These are phyloP conservation scores for Eupeodes luniger DNA, from an alignment of 2,888 invertebrate species.

Conservation along the genomic window DNA sequence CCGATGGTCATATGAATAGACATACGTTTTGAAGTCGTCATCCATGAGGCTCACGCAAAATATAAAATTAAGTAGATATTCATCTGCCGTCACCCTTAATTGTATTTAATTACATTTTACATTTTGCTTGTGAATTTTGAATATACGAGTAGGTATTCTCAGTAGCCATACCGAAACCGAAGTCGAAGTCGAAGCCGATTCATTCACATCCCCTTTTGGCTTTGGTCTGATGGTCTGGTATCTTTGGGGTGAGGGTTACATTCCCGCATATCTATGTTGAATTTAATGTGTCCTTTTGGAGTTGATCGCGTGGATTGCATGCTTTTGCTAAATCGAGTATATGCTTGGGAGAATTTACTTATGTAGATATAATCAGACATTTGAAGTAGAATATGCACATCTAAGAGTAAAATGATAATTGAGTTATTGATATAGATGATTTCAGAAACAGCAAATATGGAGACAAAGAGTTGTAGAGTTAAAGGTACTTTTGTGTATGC, in stretches of 20 bases:
- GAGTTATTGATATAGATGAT: too few species aligned
- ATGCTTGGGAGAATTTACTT: not conserved
- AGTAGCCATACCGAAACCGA: not conserved
- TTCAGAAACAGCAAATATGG: too few species aligned
- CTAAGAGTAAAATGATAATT: too few species aligned
- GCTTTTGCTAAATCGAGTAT: conserved; percentile 53
- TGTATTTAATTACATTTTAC: conserved; percentile 69
- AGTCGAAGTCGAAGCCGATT: not conserved
- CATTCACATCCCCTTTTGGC: conserved; percentile 7
- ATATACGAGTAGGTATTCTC: not conserved
- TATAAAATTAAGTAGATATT: not conserved
- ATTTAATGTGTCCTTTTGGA: conserved; percentile 33
- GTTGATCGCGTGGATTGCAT: conserved; percentile 47
- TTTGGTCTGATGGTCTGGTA: not conserved
- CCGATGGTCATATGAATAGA: conserved; percentile 25
- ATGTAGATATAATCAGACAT: not conserved
- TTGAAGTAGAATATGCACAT: too few species aligned
- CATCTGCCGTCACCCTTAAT: conserved; percentile 70
- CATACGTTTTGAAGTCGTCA: conserved; percentile 34
- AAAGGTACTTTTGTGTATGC: too few species aligned
- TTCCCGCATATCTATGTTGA: conserved; percentile 62
- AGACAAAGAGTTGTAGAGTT: too few species aligned
- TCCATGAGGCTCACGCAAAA: conserved; percentile 54
- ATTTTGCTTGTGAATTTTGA: conserved; percentile 47
- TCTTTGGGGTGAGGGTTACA: conserved; percentile 18